phyloP scores from a whole-genome alignment of 1,140 invertebrate species.

The Drosophila sproati region DNA sequence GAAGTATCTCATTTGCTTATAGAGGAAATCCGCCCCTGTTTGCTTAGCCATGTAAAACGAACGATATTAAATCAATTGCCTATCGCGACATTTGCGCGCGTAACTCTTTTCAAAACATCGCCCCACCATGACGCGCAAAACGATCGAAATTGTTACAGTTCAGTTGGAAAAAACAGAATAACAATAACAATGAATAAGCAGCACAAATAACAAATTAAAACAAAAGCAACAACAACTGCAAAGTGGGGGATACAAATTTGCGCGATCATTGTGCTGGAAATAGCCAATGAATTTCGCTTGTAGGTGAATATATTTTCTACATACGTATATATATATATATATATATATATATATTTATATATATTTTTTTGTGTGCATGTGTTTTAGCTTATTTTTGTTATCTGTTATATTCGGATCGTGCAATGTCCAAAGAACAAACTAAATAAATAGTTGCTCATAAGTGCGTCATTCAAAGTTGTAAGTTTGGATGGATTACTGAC shows the following conservation, averaged over 20 bases:
- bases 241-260: constrained; percentile 64
- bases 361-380: no score
- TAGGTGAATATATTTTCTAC: constrained; percentile 24
- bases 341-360: no score
- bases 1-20: not conserved
- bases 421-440: no score
- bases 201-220: constrained; percentile 43
- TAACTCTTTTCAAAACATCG: constrained; percentile 36
- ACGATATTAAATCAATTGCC: constrained; percentile 47
- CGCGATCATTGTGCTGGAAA: constrained; percentile 73
- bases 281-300: constrained; percentile 59
- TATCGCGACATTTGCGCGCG: constrained; percentile 39
- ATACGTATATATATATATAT: no score
- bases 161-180: constrained; percentile 52
- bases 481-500: no score
- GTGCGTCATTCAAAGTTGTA: no score
- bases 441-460: no score
- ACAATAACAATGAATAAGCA: constrained; percentile 15
- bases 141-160: constrained; percentile 67
- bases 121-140: constrained; percentile 37
- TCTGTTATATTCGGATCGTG: no score
- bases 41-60: constrained; percentile 37
- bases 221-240: constrained; percentile 39
- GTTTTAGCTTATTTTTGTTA: no score
- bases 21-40: constrained; percentile 39